Conservation (phyloP, 2,113 vertebrate species). For the Psilopogon haemacephalus region DNA sequence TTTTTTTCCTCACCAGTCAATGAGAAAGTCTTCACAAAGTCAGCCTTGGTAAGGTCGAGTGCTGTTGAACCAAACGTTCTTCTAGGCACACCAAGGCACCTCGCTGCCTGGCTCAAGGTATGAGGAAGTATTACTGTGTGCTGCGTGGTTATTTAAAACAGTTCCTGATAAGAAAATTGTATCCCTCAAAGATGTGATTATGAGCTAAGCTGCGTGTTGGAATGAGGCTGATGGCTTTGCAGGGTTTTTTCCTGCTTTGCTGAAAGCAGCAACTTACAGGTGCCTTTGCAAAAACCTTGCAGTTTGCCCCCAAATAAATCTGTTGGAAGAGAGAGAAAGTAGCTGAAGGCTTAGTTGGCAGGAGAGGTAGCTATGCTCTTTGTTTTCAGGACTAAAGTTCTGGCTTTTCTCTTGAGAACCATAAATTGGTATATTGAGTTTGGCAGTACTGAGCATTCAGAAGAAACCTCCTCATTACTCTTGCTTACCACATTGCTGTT, state of each 20-base stretch:
- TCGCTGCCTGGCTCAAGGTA: rapidly evolving
- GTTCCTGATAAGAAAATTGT: background rate
- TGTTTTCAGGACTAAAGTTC: background rate
- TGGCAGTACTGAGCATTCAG: background rate
- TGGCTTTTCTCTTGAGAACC: background rate
- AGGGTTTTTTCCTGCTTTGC: background rate
- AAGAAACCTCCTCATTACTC: background rate
- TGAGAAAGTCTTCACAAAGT: background rate
- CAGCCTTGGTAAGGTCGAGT: background rate
- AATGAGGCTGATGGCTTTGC: background rate
- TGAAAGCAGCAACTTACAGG: background rate
- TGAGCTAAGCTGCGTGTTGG: background rate
- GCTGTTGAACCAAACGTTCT: background rate
- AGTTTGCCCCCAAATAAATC: background rate
- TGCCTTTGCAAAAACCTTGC: background rate
- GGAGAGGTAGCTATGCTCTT: background rate
- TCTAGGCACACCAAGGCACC: background rate
- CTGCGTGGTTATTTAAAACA: background rate
- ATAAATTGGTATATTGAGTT: background rate
- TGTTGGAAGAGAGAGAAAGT: background rate
- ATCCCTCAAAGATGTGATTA: background rate
- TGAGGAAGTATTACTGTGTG: conserved; percentile 7
- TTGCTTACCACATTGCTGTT: background rate
- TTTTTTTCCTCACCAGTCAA: background rate
- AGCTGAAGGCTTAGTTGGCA: background rate